Evolutionary conservation across 2,888 invertebrate species (phyloP), one percentile per base, ranked within the genome.

Genomic region (Lithophane semibrunnea): DNA sequence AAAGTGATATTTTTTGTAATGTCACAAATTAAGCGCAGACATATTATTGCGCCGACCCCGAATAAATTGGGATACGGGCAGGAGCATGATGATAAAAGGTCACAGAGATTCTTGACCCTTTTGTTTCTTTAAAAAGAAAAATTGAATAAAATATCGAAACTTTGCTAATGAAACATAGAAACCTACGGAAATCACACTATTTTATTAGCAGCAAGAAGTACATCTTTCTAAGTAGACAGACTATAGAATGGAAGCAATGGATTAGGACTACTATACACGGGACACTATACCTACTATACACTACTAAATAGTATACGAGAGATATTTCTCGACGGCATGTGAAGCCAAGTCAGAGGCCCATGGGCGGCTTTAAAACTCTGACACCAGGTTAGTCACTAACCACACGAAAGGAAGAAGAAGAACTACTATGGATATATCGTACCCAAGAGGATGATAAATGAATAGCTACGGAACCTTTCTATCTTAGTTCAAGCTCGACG

Each of bases 401-500:
- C 37, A 37, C 37, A 37, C 37, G 37, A 5, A 37, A 37, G 4
- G 0, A 37, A 37, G 3, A 0, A 60, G 1, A 8, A 29, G 29
- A 29, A 60, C 29, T 60, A 9, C 9, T 9, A 3, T 8, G 12
- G 18, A 24, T 18, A 7, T 1, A 66, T 24, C 24, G 18, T 47
- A 18, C 12, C 24, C 12, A 24, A 29, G 9, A 29, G 0, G 18
- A 60, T 18, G 0, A 18, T 49, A 70, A 44, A 73, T 18, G n/a
- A 70, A 2, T 52, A 16, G 3, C 16, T 78, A 79, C 84, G 69
- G 88, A 87, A 85, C 88, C 71, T 0, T 16, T 9, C 9, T 5
- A 16, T 21, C 44, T 65, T 9, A 13, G n/a, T 13, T 63, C 69
- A 56, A 24, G 37, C 9, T 13, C 44, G 16, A 60, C 66, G 69